Evolutionary conservation across 2,888 invertebrate genomes (phyloP).

Genomic region (Lepidonotus clava): DNA sequence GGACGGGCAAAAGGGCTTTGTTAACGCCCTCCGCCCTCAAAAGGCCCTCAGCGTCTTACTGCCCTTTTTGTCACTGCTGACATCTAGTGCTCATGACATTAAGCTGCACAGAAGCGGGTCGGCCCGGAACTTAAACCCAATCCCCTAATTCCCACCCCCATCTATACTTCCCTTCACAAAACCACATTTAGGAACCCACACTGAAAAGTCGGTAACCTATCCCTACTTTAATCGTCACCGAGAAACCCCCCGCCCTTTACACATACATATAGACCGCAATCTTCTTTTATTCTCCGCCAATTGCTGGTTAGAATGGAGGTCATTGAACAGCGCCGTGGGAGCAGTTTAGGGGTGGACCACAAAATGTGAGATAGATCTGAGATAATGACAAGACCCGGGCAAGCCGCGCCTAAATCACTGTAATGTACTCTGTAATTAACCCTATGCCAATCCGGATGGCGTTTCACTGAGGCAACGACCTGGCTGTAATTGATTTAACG

Average conservation of each 20-base stretch:
- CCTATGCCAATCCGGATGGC: neutral
- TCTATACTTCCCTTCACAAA: neutral
- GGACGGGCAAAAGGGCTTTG: neutral
- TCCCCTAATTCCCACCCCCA: neutral
- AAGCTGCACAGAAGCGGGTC: neutral
- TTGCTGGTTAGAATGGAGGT: neutral
- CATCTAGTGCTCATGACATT: conserved; percentile 26
- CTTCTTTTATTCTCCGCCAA: neutral
- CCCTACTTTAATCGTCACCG: too few relatives aligned
- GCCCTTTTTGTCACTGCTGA: conserved; percentile 27
- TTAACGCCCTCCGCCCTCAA: neutral
- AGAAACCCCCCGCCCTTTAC: too few relatives aligned
- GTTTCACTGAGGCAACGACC: neutral
- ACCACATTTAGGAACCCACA: too few relatives aligned
- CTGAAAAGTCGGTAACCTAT: too few relatives aligned
- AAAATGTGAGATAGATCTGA: neutral
- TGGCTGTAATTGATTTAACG: conserved; percentile 10
- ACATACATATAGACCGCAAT: too few relatives aligned
- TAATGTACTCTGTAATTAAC: conserved; percentile 19
- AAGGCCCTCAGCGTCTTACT: conserved; percentile 38
- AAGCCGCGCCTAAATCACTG: neutral
- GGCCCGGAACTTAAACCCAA: neutral
- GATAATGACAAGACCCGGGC: neutral
- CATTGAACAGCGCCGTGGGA: neutral
- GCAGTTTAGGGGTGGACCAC: neutral